Evolutionary conservation across 2,797 vertebrate species (phyloP), one percentile per base, ranked within the genome.

Genomic region (Trachurus trachurus): DNA sequence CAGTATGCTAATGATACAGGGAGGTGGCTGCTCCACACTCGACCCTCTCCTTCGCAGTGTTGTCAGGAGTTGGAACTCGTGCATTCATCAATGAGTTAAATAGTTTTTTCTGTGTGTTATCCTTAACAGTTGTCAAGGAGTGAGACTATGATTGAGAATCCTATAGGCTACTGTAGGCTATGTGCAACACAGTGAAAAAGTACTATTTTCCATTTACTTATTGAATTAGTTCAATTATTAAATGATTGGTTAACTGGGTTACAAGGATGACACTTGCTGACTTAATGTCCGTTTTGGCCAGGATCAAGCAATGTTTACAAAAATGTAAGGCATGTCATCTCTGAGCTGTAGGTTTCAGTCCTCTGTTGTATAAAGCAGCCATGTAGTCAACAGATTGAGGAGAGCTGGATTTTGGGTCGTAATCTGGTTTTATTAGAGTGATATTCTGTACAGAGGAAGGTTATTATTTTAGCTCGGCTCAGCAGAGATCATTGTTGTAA

Each of bases 341-440:
- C 6, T 37, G 6, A 59, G 71, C 1, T 26, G 0, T 15, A 54
- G 47, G 49, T 75, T 80, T 80, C 11, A 59, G 3, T 63, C 22
- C 65, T 72, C 26, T 57, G 16, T 39, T 71, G 29, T 62, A 42
- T 60, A 75, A 60, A 68, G 9, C 50, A n/a, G 29, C 22, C 1
- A 1, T 37, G 52, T 59, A 65, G 66, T 0, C 0, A 78, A 63
- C 73, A 80, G 85, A 84, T 70, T 80, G 80, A 68, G 64, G 26
- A 79, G 83, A 85, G 29, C n/a, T 80, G 74, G 75, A 80, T 84
- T 82, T 56, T 68, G 44, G 47, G 29, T 59, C 66, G 57, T 89
- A 83, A 77, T 88, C 74, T 69, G 70, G 67, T 76, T 82, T 76
- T 78, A 84, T 86, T 71, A 67, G 62, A 81, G 61, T 52, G 80